Conservation (phyloP, 1,140 invertebrate genomes). For the Pogonomyrmex barbatus region DNA sequence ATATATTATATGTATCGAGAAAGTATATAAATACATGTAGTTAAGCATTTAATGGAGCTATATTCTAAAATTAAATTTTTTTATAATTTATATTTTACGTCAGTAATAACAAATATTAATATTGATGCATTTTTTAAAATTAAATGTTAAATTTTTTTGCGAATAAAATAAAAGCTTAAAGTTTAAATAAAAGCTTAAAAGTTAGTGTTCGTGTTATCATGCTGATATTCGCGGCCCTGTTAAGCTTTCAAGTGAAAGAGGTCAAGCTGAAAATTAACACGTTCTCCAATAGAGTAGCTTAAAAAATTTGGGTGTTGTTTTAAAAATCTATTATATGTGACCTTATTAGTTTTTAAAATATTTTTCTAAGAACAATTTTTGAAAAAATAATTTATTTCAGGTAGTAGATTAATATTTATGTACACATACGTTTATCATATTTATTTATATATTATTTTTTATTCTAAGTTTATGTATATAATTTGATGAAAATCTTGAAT, state of each 20-base stretch:
- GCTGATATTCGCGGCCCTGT: neutral
- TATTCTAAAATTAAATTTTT: neutral
- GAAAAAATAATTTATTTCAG: neutral
- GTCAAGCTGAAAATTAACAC: constrained; percentile 55
- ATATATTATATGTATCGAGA: no score
- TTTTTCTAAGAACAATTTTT: neutral
- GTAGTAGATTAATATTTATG: neutral
- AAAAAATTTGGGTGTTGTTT: constrained; percentile 3
- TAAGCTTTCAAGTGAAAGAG: constrained; percentile 52
- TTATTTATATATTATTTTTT: neutral
- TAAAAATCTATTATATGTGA: neutral
- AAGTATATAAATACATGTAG: no score
- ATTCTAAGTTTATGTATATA: neutral
- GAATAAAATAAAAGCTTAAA: neutral
- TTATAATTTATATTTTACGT: neutral
- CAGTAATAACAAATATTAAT: neutral
- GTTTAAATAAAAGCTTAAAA: no score
- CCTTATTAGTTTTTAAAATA: neutral
- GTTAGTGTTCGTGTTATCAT: neutral
- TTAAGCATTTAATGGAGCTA: neutral
- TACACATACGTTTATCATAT: neutral
- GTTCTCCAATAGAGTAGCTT: constrained; percentile 3
- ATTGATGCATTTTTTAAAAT: neutral
- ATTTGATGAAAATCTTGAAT: neutral
- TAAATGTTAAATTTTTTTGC: constrained; percentile 6